Base-by-base conservation (phyloP, 2,797 vertebrate genomes). In the Pseudochromis fuscus region DNA sequence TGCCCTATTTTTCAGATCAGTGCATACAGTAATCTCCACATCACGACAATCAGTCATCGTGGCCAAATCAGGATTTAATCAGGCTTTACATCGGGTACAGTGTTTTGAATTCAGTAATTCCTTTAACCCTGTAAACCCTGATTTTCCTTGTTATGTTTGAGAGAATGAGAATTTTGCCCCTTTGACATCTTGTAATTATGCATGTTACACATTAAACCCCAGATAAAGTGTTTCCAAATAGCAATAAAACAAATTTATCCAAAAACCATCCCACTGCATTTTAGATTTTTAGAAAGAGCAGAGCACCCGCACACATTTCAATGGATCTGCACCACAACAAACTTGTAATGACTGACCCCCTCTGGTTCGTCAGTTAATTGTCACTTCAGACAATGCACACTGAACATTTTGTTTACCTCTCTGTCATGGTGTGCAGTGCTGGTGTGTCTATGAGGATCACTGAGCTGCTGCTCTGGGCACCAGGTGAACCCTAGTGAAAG, bases 401-500 rank as follows among this genome's bases (percentile, higher is more conserved):
- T 13, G 3, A 5, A 37, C 35, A 37, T 37, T 37, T 11, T n/a
- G 0, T 4, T 35, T 94, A 94, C 94, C 93, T 87, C 44, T 93
- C 82, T 19, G 78, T 89, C 51, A 69, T 62, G 3, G 57, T 67
- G 67, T 82, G 65, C 66, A 94, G 83, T 23, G 83, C 87, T 3
- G 94, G 72, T 0, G 95, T 95, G 75, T 96, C 93, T 61, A 96
- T 58, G 62, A 92, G 56, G 42, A 91, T 92, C 72, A 90, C 81
- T 1, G 76, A 79, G 62, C 53, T 57, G 46, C 45, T 87, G 55
- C 68, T 83, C 2, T 30, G 71, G 5, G 33, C 27, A 1, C 80
- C 76, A 64, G 77, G 67, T 37, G 73, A 75, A 58, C 79, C 90
- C 94, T 95, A 11, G 21, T 27, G 18, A 72, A 53, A 56, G 25